Evolutionary conservation across 2,797 vertebrate genomes (phyloP).

Genomic region (Pempheris klunzingeri): DNA sequence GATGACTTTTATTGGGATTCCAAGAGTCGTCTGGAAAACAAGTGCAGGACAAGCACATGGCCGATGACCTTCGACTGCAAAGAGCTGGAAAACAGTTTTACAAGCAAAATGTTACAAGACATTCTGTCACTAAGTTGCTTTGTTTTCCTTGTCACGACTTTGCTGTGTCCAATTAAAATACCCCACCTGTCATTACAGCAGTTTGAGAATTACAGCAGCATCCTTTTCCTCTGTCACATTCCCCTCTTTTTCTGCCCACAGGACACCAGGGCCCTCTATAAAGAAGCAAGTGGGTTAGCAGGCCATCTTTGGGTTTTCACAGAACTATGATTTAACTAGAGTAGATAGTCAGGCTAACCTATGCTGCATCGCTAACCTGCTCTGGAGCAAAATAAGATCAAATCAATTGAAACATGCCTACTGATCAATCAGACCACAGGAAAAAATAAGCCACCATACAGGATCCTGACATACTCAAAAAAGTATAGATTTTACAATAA

Average conservation of each 20-base stretch:
- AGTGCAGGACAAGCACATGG: slow-evolving; percentile 47
- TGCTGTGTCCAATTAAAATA: slow-evolving; percentile 24
- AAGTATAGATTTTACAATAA: background rate
- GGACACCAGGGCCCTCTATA: background rate
- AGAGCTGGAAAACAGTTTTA: slow-evolving; percentile 49
- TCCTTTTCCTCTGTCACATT: background rate
- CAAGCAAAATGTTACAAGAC: slow-evolving; percentile 36
- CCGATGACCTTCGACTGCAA: slow-evolving; percentile 50
- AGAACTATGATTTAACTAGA: background rate
- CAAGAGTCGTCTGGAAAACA: slow-evolving; percentile 67
- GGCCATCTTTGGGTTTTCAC: background rate
- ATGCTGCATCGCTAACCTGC: background rate
- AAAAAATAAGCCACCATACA: background rate
- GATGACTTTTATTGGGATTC: slow-evolving; percentile 78
- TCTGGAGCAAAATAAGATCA: background rate
- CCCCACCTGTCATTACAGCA: slow-evolving; percentile 3
- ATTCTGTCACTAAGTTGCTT: background rate
- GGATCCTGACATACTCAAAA: background rate
- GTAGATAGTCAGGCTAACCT: background rate
- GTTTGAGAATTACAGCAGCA: background rate
- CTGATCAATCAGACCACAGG: background rate
- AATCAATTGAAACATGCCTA: background rate
- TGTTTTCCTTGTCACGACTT: slow-evolving; percentile 15
- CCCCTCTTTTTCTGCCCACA: background rate
- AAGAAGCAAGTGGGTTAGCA: background rate